Evolutionary conservation across 2,888 invertebrate genomes (phyloP).

Genomic region (Digitonthophagus gazella): DNA sequence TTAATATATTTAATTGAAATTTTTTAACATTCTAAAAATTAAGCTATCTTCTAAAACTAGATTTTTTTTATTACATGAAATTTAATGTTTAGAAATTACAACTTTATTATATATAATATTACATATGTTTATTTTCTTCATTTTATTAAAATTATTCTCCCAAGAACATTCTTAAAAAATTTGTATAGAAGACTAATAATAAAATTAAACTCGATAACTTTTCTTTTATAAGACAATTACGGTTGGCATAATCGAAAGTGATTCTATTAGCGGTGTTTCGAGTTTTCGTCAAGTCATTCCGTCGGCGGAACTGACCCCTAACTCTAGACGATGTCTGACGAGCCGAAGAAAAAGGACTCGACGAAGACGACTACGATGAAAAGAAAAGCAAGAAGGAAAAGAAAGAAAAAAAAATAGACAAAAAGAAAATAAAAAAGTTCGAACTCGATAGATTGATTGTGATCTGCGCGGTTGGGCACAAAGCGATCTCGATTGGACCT

Average conservation of each 20-base stretch:
- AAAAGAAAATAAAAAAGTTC: background rate
- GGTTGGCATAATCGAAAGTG: conserved; percentile 51
- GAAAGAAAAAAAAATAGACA: background rate
- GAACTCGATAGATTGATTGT: background rate
- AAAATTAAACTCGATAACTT: background rate
- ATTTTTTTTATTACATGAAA: too few species aligned
- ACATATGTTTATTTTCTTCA: too few species aligned
- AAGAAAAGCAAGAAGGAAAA: background rate
- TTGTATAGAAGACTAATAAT: too few species aligned
- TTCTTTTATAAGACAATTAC: conserved; percentile 45
- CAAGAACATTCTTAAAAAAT: too few species aligned
- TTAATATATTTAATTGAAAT: too few species aligned
- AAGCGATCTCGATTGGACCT: background rate
- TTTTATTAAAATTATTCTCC: too few species aligned
- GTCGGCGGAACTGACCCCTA: conserved; percentile 23
- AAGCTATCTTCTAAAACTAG: too few species aligned
- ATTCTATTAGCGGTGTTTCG: conserved; percentile 46
- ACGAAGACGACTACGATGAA: conserved; percentile 44
- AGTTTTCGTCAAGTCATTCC: conserved; percentile 46
- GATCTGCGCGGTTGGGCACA: background rate
- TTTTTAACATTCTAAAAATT: too few species aligned
- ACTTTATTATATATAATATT: too few species aligned
- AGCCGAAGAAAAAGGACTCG: conserved; percentile 38
- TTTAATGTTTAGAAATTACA: too few species aligned
- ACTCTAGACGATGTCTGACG: background rate